phyloP scores from a whole-genome alignment of 2,797 vertebrate species.

The Syndactyla subalaris region DNA sequence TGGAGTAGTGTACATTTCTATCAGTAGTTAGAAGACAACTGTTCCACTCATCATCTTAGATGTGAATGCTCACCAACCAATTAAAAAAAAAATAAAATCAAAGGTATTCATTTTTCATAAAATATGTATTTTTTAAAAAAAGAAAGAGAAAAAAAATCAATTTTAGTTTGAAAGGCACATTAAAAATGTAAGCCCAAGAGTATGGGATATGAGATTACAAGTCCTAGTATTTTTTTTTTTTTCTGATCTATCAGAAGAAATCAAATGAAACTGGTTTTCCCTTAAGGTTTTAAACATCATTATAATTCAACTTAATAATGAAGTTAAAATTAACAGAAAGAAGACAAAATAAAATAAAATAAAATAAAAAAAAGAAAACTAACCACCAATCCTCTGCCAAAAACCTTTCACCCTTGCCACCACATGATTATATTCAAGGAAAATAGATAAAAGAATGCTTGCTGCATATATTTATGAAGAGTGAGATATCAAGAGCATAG shows the following conservation, averaged over 20 bases:
- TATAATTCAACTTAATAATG: conserved; percentile 76
- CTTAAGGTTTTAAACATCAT: conserved; percentile 69
- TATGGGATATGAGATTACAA: conserved; percentile 63
- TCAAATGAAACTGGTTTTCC: conserved; percentile 71
- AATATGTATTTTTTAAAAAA: conserved; percentile 68
- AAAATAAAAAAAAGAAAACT: no score
- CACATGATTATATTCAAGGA: conserved; percentile 28
- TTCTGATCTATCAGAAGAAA: conserved; percentile 71
- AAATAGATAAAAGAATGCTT: conserved; percentile 36
- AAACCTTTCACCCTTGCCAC: background rate
- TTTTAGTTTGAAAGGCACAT: conserved; percentile 67
- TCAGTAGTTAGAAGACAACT: background rate
- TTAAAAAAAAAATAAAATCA: background rate
- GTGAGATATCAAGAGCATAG: background rate
- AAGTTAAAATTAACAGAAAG: conserved; percentile 77
- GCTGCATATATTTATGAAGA: background rate
- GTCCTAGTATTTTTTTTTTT: conserved; percentile 45
- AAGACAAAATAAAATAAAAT: background rate
- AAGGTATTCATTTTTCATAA: conserved; percentile 40
- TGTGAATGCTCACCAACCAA: background rate
- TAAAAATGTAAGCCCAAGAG: conserved; percentile 74
- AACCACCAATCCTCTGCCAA: background rate
- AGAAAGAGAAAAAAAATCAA: conserved; percentile 61
- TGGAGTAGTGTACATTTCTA: background rate
- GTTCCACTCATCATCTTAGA: background rate